phyloP scores from a whole-genome alignment of 2,113 vertebrate species.

The Amphilophus citrinellus region DNA sequence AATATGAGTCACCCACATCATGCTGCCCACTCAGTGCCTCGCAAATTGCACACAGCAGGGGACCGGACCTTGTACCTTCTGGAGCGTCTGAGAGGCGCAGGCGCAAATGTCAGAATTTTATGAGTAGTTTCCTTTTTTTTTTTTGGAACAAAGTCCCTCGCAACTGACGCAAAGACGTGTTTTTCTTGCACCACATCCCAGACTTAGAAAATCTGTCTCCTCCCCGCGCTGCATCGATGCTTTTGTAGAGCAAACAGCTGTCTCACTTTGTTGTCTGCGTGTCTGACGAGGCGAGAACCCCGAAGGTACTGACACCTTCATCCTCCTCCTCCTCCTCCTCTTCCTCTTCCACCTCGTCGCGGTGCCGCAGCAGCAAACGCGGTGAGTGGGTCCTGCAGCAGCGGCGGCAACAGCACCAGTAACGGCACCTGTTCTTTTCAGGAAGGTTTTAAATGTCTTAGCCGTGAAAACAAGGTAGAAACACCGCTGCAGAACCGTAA shows the following conservation, averaged over 20 bases:
- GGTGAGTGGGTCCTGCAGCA: slow-evolving; percentile 65
- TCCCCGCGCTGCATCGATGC: not conserved
- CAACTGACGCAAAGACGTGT: not conserved
- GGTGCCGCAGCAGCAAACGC: slow-evolving; percentile 63
- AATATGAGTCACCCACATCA: slow-evolving; percentile 50
- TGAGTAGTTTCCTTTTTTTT: slow-evolving; percentile 25
- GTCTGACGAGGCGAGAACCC: slow-evolving; percentile 59
- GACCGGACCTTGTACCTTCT: slow-evolving; percentile 32
- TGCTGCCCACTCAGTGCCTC: slow-evolving; percentile 7
- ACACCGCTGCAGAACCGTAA: not conserved
- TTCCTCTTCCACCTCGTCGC: slow-evolving; percentile 40
- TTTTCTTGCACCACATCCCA: not conserved
- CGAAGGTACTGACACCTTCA: slow-evolving; percentile 48
- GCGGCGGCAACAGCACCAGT: slow-evolving; percentile 30
- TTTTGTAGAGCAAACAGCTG: slow-evolving; percentile 45
- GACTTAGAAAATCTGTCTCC: not conserved
- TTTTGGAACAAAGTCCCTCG: slow-evolving; percentile 20
- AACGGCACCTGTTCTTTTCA: slow-evolving; percentile 42
- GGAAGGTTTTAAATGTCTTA: not conserved
- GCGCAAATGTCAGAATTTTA: slow-evolving; percentile 42
- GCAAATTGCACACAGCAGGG: slow-evolving; percentile 44
- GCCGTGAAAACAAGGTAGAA: slow-evolving; percentile 5
- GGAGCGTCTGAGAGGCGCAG: slow-evolving; percentile 13
- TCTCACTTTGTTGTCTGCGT: slow-evolving; percentile 46
- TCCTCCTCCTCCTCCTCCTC: slow-evolving; percentile 16